phyloP scores from a whole-genome alignment of 2,113 vertebrate genomes.

The Thamnophis sirtalis region DNA sequence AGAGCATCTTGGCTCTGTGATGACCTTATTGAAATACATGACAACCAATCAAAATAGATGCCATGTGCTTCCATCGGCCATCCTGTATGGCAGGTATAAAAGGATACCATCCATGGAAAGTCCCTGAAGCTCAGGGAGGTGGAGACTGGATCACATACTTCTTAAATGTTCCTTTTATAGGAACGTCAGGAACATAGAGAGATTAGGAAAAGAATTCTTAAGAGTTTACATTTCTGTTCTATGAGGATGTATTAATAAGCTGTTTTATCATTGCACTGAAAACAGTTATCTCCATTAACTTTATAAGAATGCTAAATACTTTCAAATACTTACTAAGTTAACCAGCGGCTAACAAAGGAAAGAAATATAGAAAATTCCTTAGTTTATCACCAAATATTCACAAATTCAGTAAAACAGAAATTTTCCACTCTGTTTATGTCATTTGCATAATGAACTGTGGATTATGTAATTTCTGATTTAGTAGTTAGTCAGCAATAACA shows the following conservation, averaged over 20 bases:
- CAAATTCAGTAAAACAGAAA: neutral
- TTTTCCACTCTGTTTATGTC: neutral
- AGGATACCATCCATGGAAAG: no score
- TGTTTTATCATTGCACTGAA: neutral
- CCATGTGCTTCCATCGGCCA: no score
- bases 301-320: slow-evolving; percentile 7
- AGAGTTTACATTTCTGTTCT: neutral
- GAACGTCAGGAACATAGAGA: no score
- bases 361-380: neutral
- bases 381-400: slow-evolving; percentile 14
- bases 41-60: neutral
- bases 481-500: neutral
- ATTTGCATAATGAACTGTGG: neutral
- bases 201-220: neutral
- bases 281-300: neutral
- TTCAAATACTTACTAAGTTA: slow-evolving; percentile 24
- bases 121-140: no score
- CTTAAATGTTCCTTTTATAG: no score
- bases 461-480: neutral
- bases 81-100: no score
- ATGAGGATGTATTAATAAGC: neutral
- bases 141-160: no score
- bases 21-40: neutral
- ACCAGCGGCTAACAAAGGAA: slow-evolving; percentile 9
- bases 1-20: neutral